Conservation (phyloP, 2,888 invertebrate genomes). For the Lasioglossum zephyrum region DNA sequence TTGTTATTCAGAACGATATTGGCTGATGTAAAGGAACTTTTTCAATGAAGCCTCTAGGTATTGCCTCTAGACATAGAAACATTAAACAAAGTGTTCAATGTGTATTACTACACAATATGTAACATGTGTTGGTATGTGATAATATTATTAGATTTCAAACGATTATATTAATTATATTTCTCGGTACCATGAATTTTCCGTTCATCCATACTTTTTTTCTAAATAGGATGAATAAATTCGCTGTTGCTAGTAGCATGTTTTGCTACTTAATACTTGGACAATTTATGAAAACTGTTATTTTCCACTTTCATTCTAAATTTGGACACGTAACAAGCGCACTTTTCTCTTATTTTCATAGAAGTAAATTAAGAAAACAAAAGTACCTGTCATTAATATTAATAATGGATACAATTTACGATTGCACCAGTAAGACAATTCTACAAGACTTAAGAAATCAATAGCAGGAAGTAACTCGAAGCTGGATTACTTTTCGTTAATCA, state of each 20-base stretch:
- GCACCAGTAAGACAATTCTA: constrained; percentile 29
- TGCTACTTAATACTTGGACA: constrained; percentile 33
- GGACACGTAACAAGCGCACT: constrained; percentile 33
- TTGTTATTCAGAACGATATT: constrained; percentile 12
- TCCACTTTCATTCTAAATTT: constrained; percentile 27
- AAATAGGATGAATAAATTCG: constrained; percentile 20
- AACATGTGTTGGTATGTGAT: constrained; percentile 55
- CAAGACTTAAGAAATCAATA: constrained; percentile 32
- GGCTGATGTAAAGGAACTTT: constrained; percentile 17
- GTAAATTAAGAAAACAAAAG: constrained; percentile 55
- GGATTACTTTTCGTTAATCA: constrained; percentile 13
- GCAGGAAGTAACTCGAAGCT: constrained; percentile 15
- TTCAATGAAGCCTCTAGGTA: constrained; percentile 37
- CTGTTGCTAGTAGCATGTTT: constrained; percentile 30
- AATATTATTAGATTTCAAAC: constrained; percentile 50
- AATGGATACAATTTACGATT: constrained; percentile 42
- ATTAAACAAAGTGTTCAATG: constrained; percentile 66
- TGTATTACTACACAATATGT: constrained; percentile 47
- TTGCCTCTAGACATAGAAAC: constrained; percentile 38
- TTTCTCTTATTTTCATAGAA: constrained; percentile 35
- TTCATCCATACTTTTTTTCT: constrained; percentile 22
- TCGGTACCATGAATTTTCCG: constrained; percentile 16
- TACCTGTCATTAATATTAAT: constrained; percentile 57
- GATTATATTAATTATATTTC: constrained; percentile 42
- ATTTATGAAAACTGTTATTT: constrained; percentile 16